These are phyloP conservation scores for Cherax quadricarinatus DNA, from an alignment of 1,140 invertebrate genomes.

Conservation along the genomic window DNA sequence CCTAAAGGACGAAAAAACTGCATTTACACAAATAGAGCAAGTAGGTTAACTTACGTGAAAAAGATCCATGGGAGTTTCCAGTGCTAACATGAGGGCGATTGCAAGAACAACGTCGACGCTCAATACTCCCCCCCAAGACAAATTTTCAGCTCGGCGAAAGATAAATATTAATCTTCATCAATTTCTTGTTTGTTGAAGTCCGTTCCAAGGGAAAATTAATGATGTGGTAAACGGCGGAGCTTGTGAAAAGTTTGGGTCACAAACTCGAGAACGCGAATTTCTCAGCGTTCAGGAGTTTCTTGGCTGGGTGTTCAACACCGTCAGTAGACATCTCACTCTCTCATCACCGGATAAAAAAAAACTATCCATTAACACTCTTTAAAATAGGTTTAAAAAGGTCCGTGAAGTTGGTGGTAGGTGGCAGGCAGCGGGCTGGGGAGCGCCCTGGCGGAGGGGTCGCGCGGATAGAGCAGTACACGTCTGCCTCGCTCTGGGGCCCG, in stretches of 20 bases:
- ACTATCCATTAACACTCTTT: background rate
- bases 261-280: background rate
- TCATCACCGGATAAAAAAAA: background rate
- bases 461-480: constrained; percentile 51
- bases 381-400: background rate
- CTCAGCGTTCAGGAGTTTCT: background rate
- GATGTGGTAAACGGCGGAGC: background rate
- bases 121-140: constrained; percentile 10
- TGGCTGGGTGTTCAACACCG: background rate
- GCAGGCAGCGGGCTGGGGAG: background rate
- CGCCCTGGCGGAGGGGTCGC: constrained; percentile 14
- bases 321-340: background rate
- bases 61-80: constrained; percentile 65
- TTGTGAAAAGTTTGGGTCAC: background rate
- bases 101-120: background rate
- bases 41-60: constrained; percentile 61
- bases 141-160: constrained; percentile 5
- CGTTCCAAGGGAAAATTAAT: background rate
- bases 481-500: constrained; percentile 51
- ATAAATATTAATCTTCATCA: constrained; percentile 11
- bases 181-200: background rate
- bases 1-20: too few species aligned
- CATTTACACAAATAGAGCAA: background rate
- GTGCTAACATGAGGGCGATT: constrained; percentile 63
- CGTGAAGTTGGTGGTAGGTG: background rate